Base-by-base conservation (phyloP, 2,113 vertebrate species). In the Guaruba guarouba region DNA sequence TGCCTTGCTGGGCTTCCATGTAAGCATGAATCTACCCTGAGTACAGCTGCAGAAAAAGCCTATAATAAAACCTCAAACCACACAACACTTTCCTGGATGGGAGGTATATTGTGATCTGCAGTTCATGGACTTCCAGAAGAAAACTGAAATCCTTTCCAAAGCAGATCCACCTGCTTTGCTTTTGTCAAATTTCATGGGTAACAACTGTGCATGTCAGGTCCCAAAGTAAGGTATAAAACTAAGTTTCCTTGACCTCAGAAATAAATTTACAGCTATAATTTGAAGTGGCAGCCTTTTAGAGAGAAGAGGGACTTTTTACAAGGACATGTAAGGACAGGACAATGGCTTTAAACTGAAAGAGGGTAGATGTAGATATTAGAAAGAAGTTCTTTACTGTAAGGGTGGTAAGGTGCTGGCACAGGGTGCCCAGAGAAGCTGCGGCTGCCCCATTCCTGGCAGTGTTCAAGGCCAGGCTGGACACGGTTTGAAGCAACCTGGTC, bases 31-130 rank as follows among this genome's bases (percentile, higher is more conserved):
- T 88, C 49, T 54, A 90, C 67, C 7, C 88, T 18, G n/a, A 81
- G 31, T 62, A 52, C 67, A 92, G 37, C 67, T 63, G 75, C 13
- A 94, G 67, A 63, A 92, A 76, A 88, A 49, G 17, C 23, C 63
- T 82, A 41, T 17, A 73, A 69, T 35, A 73, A 95, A 95, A 91
- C 90, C 84, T 82, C 93, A 93, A 90, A 74, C 62, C 86, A 91
- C 74, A 62, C 0, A 13, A 52, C 49, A 44, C 74, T 52, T 86
- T 84, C 52, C 62, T 79, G 86, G 27, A 64, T 54, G 59, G 83
- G 24, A 82, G 46, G 17, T 62, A 24, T 7, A 66, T 7, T 39
- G 37, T 7, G 6, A 93, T 68, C 55, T 74, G 33, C 86, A 69
- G 49, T 46, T 64, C 62, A 69, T 0, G 0, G 37, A 59, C 28